phyloP scores from a whole-genome alignment of 1,140 invertebrate genomes.

The Drosophila arawakana region DNA sequence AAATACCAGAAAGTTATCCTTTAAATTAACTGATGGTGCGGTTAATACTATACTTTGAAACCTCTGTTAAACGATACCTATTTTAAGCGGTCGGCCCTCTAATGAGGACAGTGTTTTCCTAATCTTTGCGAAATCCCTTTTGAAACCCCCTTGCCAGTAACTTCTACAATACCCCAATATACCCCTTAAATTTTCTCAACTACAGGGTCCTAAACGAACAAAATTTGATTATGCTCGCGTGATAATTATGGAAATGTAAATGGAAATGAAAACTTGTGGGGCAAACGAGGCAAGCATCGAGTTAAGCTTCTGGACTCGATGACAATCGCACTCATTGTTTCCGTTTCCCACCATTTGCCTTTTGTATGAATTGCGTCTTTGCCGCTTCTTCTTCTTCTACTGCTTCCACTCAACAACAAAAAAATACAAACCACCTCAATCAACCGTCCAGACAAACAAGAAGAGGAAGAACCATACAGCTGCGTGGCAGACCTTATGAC shows the following conservation, averaged over 20 bases:
- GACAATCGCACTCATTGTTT: conserved; percentile 82
- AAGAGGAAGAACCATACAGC: conserved; percentile 45
- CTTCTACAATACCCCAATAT: no score
- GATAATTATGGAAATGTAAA: conserved; percentile 74
- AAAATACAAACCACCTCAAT: conserved; percentile 2
- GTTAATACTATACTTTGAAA: no score
- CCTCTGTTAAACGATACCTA: no score
- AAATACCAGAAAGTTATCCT: no score
- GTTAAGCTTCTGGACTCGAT: conserved; percentile 59
- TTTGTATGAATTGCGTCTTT: conserved; percentile 70
- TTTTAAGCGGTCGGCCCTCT: no score
- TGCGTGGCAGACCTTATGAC: conserved; percentile 49
- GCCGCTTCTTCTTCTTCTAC: conserved; percentile 21
- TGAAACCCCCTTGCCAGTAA: no score
- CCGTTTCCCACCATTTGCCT: conserved; percentile 73
- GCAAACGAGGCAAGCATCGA: conserved; percentile 28
- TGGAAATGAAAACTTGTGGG: conserved; percentile 58
- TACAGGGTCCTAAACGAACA: conserved; percentile 15
- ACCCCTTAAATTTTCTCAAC: no score
- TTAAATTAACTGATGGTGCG: no score
- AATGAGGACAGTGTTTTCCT: no score
- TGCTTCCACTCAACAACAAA: not conserved
- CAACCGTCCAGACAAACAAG: conserved; percentile 29
- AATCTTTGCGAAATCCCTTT: no score
- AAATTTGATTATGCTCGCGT: conserved; percentile 70